These are phyloP conservation scores for Silvanus unidentatus DNA, from an alignment of 2,888 invertebrate genomes.

Conservation along the genomic window DNA sequence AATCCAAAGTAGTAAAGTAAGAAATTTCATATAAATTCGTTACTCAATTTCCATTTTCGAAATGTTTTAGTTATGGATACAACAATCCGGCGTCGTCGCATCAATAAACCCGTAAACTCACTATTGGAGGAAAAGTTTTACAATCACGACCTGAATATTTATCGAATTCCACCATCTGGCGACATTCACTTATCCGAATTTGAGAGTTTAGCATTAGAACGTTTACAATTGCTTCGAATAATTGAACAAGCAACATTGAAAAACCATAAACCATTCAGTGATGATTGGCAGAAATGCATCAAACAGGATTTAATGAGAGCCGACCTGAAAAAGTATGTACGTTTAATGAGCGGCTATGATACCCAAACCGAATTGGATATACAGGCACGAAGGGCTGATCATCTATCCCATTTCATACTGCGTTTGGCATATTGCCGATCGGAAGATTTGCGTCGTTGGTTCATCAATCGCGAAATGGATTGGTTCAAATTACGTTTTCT, in stretches of 20 bases:
- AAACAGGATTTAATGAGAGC: conserved; percentile 60
- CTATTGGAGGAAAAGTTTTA: conserved; percentile 52
- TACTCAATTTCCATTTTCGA: too few relatives aligned
- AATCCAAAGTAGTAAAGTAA: too few relatives aligned
- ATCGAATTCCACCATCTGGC: conserved; percentile 66
- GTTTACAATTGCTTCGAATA: conserved; percentile 70
- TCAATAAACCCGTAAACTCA: conserved; percentile 25
- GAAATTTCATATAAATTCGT: too few relatives aligned
- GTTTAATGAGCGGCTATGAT: conserved; percentile 50
- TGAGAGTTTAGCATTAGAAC: conserved; percentile 79
- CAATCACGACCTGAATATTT: conserved; percentile 74
- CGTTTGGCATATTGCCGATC: conserved; percentile 85
- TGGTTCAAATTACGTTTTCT: conserved; percentile 78
- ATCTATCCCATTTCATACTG: conserved; percentile 89
- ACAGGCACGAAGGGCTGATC: conserved; percentile 69
- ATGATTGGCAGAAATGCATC: conserved; percentile 64
- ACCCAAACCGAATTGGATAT: conserved; percentile 55
- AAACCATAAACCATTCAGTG: conserved; percentile 56
- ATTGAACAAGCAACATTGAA: conserved; percentile 68
- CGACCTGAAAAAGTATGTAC: conserved; percentile 59
- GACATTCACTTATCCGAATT: conserved; percentile 76
- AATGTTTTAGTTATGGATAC: conserved; percentile 30
- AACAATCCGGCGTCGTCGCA: conserved; percentile 30
- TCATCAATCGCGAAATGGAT: conserved; percentile 81
- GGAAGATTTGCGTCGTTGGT: conserved; percentile 83